Evolutionary conservation across 1,140 invertebrate species (phyloP).

Genomic region (Chironomus tepperi): DNA sequence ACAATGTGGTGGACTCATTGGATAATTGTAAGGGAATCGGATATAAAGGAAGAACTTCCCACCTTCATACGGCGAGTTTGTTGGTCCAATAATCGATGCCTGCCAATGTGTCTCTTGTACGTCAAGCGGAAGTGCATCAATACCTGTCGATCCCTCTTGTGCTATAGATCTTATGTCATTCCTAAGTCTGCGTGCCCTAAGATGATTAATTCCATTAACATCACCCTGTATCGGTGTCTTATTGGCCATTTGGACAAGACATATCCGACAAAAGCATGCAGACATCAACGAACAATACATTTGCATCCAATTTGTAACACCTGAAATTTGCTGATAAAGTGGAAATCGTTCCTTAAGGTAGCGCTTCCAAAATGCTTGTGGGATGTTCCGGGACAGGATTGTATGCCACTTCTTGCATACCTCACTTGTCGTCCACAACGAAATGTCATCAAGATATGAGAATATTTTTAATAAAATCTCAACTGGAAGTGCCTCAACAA

Average conservation of each 20-base stretch:
- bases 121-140: conserved; percentile 79
- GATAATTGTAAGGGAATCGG: conserved; percentile 80
- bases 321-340: conserved; percentile 63
- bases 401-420: conserved; percentile 78
- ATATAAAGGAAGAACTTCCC: conserved; percentile 91
- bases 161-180: conserved; percentile 59
- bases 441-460: conserved; percentile 82
- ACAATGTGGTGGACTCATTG: conserved; percentile 82
- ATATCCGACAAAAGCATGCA: conserved; percentile 75
- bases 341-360: conserved; percentile 72
- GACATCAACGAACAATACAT: conserved; percentile 53
- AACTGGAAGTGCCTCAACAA: conserved; percentile 36
- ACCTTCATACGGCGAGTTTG: conserved; percentile 85
- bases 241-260: conserved; percentile 67
- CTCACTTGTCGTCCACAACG: conserved; percentile 74
- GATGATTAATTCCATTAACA: conserved; percentile 61
- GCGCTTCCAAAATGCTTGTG: conserved; percentile 65
- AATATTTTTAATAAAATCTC: conserved; percentile 79
- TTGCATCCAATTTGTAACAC: conserved; percentile 69
- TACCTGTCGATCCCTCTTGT: conserved; percentile 82
- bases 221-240: conserved; percentile 47
- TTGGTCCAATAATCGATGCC: conserved; percentile 80
- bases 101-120: conserved; percentile 79
- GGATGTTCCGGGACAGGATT: conserved; percentile 64
- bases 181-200: conserved; percentile 61